phyloP scores from a whole-genome alignment of 2,113 vertebrate species.

The Rutilus rutilus region DNA sequence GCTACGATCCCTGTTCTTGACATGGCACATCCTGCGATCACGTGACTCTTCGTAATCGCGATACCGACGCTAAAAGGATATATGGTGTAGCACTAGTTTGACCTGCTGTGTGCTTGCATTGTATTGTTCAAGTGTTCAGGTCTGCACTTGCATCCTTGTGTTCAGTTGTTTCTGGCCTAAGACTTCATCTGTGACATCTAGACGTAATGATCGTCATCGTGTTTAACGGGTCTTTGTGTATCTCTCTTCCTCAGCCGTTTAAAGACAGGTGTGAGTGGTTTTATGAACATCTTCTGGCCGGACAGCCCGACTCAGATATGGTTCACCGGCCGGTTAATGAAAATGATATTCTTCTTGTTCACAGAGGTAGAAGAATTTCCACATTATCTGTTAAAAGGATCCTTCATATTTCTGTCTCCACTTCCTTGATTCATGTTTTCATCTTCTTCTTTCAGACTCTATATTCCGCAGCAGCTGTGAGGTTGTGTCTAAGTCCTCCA shows the following conservation, averaged over 20 bases:
- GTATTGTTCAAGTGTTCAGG: neutral
- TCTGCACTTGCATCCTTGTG: neutral
- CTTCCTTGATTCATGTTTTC: neutral
- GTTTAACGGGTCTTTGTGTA: constrained; percentile 33
- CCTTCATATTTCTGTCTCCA: neutral
- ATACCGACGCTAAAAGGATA: no score
- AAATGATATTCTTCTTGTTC: constrained; percentile 93
- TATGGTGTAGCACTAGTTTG: neutral
- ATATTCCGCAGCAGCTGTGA: constrained; percentile 99
- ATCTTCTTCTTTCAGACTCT: constrained; percentile 79
- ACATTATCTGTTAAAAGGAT: neutral
- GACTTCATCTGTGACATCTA: neutral
- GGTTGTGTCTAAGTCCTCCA: constrained; percentile 95
- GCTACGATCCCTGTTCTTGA: no score
- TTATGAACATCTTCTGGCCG: constrained; percentile 93
- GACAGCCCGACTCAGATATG: constrained; percentile 95
- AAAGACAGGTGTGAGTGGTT: constrained; percentile 99
- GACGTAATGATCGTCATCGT: neutral
- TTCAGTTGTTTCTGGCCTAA: neutral
- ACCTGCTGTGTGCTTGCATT: neutral
- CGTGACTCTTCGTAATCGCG: no score
- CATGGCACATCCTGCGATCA: no score
- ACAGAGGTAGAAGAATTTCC: constrained; percentile 85
- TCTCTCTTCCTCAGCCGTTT: constrained; percentile 83
- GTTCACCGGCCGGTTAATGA: constrained; percentile 97